These are phyloP conservation scores for Trichomycterus rosablanca DNA, from an alignment of 2,113 vertebrate genomes.

Conservation along the genomic window DNA sequence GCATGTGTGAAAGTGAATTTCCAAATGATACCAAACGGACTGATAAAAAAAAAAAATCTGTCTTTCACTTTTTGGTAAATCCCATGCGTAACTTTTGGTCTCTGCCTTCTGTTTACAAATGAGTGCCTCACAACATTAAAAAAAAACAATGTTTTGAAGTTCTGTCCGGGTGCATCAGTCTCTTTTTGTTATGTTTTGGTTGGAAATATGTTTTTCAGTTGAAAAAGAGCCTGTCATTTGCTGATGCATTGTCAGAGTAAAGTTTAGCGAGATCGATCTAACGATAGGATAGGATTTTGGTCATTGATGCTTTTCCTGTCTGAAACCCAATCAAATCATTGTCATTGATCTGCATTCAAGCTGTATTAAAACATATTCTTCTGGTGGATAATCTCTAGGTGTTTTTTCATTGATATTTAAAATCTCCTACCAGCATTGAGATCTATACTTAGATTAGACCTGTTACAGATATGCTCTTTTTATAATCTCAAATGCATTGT, in stretches of 20 bases:
- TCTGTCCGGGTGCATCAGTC: constrained; percentile 25
- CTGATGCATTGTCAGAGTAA: constrained; percentile 4
- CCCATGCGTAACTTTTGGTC: background rate
- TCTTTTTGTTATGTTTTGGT: background rate
- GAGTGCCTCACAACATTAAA: constrained; percentile 28
- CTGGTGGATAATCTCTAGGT: constrained; percentile 6
- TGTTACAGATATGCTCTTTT: no score
- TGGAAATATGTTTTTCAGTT: background rate
- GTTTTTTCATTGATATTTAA: background rate
- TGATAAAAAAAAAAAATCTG: constrained; percentile 14
- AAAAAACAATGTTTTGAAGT: constrained; percentile 18
- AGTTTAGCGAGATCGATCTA: constrained; percentile 8
- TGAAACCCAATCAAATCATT: no score
- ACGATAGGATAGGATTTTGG: no score
- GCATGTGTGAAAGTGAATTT: constrained; percentile 8
- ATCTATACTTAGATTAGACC: no score
- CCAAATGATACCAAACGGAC: constrained; percentile 34
- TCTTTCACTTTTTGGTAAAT: constrained; percentile 5
- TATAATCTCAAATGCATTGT: no score
- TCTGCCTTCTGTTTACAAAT: constrained; percentile 23
- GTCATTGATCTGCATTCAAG: constrained; percentile 36
- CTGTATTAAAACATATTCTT: constrained; percentile 47
- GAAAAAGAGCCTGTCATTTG: constrained; percentile 14
- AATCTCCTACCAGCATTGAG: no score
- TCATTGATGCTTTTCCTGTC: no score